Evolutionary conservation across 2,888 invertebrate genomes (phyloP), one percentile per base, ranked within the genome.

Genomic region (Tanaodytes sp.): DNA sequence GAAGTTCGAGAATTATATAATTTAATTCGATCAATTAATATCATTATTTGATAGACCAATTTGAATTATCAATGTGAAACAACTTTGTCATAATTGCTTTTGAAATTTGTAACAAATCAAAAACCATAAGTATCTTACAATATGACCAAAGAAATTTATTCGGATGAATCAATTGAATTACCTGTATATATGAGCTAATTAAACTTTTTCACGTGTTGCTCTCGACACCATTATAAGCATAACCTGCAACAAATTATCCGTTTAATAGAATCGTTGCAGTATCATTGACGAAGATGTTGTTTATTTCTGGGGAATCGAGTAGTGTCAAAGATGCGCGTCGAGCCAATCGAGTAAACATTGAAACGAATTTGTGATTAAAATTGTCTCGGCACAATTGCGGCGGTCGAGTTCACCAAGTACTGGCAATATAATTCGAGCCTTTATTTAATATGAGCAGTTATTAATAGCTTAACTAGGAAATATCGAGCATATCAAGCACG

Each of bases 391-490:
- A 2, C 23, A 40, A 14, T 52, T 40, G 19, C 39, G 19, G 27
- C 37, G 23, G 27, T 37, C 16, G 1, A 27, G 20, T 39, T 40
- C n/a, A 16, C 20, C 18, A 30, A 54, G n/a, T 31, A 42, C 42
- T 30, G 30, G 31, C 51, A 27, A 46, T 48, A 46, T 40, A 45
- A 63, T 63, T 63, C 40, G 31, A 54, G 40, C 31, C 42, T 48
- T 54, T 46, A 63, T 48, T 63, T 48, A 63, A 63, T 63, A 63
- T 63, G 62, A 63, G 62, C 62, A 11, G 62, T 54, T 63, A 63
- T 63, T 63, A 54, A 63, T 63, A 63, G 62, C 62, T 63, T 54
- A 46, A 48, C 54, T 48, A 63, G 62, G 62, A 63, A 63, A 54
- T 61, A 54, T 54, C 54, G 33, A 54, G 40, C 54, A 54, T 54